A percentile compares a stretch with the other conserved stretches of the same genome.
These are phyloP conservation scores for Chrysopilus asiliformis DNA, from an alignment of 2,888 invertebrate species.

Conservation along the genomic window DNA sequence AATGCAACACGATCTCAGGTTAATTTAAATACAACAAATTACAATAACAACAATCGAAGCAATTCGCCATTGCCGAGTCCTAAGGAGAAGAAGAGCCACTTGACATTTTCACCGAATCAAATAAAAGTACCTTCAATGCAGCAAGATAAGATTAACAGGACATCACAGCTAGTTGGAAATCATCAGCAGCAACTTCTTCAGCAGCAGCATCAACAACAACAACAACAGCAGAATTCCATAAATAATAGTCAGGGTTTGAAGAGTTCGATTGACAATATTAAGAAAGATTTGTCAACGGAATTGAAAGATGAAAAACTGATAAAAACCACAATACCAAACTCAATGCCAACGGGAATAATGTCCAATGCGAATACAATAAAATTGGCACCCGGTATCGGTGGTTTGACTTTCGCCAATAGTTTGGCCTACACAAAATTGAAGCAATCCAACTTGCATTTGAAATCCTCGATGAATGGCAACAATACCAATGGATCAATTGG, in stretches of 20 bases:
- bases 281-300: constrained; percentile 50
- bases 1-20: constrained; percentile 27
- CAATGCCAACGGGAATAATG: constrained; percentile 8
- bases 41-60: constrained; percentile 14
- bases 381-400: constrained; percentile 34
- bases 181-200: no score
- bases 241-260: constrained; percentile 5
- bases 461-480: constrained; percentile 12
- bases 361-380: constrained; percentile 30
- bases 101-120: constrained; percentile 56
- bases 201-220: no score
- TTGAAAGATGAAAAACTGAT: constrained; percentile 36
- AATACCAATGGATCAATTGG: constrained; percentile 3
- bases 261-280: constrained; percentile 40
- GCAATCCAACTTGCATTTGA: constrained; percentile 21
- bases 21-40: constrained; percentile 21
- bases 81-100: constrained; percentile 52
- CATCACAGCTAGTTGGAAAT: no score
- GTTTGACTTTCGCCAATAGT: constrained; percentile 35
- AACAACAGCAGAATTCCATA: not conserved
- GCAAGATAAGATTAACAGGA: constrained; percentile 29
- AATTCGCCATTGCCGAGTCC: constrained; percentile 45
- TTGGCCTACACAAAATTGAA: constrained; percentile 33
- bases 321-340: constrained; percentile 26
- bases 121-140: constrained; percentile 49